phyloP scores from a whole-genome alignment of 2,113 vertebrate species.

The Ammodytes marinus region DNA sequence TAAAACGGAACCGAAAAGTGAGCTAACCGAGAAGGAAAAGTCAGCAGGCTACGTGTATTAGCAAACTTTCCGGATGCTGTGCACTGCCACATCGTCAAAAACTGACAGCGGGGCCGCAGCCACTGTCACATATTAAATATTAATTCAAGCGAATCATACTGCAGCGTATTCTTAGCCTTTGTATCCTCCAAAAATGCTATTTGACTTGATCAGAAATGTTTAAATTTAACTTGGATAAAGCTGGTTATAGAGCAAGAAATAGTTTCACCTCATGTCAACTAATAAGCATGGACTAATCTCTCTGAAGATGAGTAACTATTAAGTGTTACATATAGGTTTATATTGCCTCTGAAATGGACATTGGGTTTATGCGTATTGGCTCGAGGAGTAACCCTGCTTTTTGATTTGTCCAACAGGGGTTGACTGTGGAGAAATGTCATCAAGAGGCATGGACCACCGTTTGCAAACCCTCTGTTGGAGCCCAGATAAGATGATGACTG shows the following conservation, averaged over 20 bases:
- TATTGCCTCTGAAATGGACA: background rate
- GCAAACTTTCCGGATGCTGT: slow-evolving; percentile 51
- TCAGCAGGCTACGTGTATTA: slow-evolving; percentile 49
- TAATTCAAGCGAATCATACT: background rate
- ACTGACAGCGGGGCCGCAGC: slow-evolving; percentile 17
- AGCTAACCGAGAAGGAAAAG: background rate
- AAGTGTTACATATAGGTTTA: background rate
- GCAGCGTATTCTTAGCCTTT: background rate
- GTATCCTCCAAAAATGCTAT: background rate
- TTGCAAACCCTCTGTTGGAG: background rate
- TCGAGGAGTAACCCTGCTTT: background rate
- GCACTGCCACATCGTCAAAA: slow-evolving; percentile 74
- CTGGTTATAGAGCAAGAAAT: background rate
- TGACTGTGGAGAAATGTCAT: slow-evolving; percentile 48
- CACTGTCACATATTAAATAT: background rate
- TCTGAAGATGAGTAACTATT: background rate
- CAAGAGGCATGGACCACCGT: slow-evolving; percentile 33
- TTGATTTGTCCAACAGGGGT: slow-evolving; percentile 61
- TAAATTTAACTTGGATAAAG: background rate
- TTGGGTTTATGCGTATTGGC: background rate
- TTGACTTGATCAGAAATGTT: background rate
- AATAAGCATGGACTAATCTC: background rate
- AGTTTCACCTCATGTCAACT: background rate
- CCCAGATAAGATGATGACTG: background rate
- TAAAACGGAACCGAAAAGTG: slow-evolving; percentile 2